Percentiles rank a stretch among this genome's conserved stretches.
These are phyloP conservation scores for Agonopterix alstromeriana DNA, from an alignment of 2,888 invertebrate genomes.

Conservation along the genomic window DNA sequence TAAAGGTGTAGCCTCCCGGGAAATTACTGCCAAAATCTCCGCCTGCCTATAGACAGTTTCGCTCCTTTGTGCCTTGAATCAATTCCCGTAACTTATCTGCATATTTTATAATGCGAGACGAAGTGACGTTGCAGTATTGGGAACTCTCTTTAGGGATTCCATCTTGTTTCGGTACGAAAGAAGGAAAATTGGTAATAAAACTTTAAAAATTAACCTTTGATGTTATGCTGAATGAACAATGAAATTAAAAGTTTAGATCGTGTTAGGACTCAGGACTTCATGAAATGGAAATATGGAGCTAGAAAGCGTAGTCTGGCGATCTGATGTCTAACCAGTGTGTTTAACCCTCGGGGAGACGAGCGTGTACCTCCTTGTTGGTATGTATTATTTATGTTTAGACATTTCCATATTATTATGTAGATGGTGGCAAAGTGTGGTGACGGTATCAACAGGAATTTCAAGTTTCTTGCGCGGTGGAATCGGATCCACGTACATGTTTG, in stretches of 20 bases:
- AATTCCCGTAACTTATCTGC: slow-evolving; percentile 75
- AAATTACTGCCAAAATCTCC: slow-evolving; percentile 72
- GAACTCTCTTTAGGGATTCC: slow-evolving; percentile 39
- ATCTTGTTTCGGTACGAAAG: slow-evolving; percentile 28
- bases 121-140: slow-evolving; percentile 52
- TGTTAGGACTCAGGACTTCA: too few relatives aligned
- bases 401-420: slow-evolving; percentile 17
- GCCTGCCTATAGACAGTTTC: slow-evolving; percentile 56
- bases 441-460: slow-evolving; percentile 18
- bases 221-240: not conserved
- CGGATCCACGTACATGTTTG: slow-evolving; percentile 10
- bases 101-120: slow-evolving; percentile 71
- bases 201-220: slow-evolving; percentile 10
- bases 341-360: slow-evolving; percentile 1
- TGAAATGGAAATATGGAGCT: not conserved
- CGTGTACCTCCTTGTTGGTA: slow-evolving; percentile 7
- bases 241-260: not conserved
- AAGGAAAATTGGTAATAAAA: slow-evolving; percentile 20
- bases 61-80: slow-evolving; percentile 71
- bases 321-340: not conserved
- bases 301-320: not conserved
- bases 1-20: slow-evolving; percentile 65
- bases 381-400: slow-evolving; percentile 12
- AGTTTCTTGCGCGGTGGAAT: slow-evolving; percentile 13
- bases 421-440: slow-evolving; percentile 13